These are phyloP conservation scores for Brachylomia viminalis DNA, from an alignment of 2,888 invertebrate species.

Conservation along the genomic window DNA sequence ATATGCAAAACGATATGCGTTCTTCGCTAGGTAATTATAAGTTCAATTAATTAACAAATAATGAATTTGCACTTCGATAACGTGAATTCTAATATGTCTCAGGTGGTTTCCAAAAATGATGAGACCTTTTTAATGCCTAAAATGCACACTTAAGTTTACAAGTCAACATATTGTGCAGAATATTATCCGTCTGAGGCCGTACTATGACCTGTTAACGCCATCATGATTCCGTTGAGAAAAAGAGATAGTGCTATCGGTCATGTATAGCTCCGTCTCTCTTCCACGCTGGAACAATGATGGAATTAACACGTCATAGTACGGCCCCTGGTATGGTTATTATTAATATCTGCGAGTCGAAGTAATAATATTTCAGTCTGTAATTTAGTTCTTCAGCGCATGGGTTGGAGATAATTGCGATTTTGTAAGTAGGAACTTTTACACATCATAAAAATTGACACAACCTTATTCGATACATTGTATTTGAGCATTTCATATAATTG, in stretches of 20 bases:
- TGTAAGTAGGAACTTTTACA: neutral
- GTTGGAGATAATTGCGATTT: neutral
- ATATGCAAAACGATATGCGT: neutral
- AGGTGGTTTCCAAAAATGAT: neutral
- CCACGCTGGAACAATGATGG: too few relatives aligned
- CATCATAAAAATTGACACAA: neutral
- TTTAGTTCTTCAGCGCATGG: neutral
- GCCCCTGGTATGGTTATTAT: neutral
- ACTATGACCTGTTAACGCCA: too few relatives aligned
- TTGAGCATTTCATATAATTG: neutral
- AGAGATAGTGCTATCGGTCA: too few relatives aligned
- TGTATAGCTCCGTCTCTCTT: too few relatives aligned
- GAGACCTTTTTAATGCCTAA: neutral
- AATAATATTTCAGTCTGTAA: neutral
- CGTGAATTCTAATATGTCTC: neutral
- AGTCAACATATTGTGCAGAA: neutral
- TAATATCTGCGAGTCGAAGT: neutral
- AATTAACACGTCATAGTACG: too few relatives aligned
- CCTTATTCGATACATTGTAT: neutral
- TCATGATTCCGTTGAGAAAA: too few relatives aligned
- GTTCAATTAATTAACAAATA: neutral
- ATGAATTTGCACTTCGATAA: neutral
- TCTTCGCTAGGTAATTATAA: neutral
- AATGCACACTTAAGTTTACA: neutral
- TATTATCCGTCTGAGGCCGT: neutral